Conservation (phyloP, 2,113 vertebrate species). For the Trematomus loennbergii region DNA sequence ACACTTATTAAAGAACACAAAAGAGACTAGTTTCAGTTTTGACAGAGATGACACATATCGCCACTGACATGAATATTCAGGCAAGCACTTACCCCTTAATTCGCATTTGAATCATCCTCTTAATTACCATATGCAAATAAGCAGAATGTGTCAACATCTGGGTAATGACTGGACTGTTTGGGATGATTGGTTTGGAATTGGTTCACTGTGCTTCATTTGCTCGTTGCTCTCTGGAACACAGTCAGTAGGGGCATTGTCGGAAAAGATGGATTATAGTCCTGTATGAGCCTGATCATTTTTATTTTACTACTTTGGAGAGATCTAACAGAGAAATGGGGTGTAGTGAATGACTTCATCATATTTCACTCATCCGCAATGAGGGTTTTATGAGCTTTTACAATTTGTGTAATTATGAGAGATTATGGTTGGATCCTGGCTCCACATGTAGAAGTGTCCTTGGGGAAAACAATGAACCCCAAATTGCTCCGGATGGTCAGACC, state of each 20-base stretch:
- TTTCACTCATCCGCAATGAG: conserved; percentile 22
- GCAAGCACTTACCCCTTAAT: conserved; percentile 47
- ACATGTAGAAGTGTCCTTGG: background rate
- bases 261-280: conserved; percentile 45
- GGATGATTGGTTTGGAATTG: conserved; percentile 54
- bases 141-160: conserved; percentile 56
- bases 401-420: conserved; percentile 25
- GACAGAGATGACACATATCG: conserved; percentile 24
- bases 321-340: background rate
- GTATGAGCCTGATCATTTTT: conserved; percentile 42
- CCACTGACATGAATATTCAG: conserved; percentile 30
- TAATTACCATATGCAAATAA: conserved; percentile 77
- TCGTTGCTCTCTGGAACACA: conserved; percentile 14
- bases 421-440: background rate
- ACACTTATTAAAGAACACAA: conserved; percentile 52
- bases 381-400: conserved; percentile 50
- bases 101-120: conserved; percentile 61
- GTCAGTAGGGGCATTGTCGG: conserved; percentile 24
- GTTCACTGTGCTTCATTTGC: conserved; percentile 46
- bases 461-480: background rate
- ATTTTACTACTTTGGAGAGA: conserved; percentile 41
- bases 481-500: background rate
- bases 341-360: conserved; percentile 31
- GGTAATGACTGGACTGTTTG: conserved; percentile 44
- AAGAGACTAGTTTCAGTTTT: conserved; percentile 37